Evolutionary conservation across 2,888 invertebrate species (phyloP), one percentile per base, ranked within the genome.

Genomic region (Drosophila yooni): DNA sequence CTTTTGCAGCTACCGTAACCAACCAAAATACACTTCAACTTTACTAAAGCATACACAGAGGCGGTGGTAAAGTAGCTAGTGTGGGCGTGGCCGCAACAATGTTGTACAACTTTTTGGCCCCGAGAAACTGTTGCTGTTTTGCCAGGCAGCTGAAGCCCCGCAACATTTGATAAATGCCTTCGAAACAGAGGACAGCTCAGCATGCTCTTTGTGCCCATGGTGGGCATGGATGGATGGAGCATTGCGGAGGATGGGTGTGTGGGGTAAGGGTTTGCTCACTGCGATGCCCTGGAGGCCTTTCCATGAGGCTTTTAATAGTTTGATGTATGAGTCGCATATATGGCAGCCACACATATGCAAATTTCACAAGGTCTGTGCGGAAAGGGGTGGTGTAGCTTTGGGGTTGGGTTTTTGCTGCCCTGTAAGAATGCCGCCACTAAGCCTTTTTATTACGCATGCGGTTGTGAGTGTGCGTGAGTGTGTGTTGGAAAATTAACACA

Each of bases 111-210:
- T 88, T 89, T 83, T 76, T 62, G 77, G 76, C 43, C 62, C 53
- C 53, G 52, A 66, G 81, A 84, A 80, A 89, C 83, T 89, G 89
- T 88, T 88, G 89, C 90, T 85, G 70, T 74, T 82, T 84, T 83
- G 80, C 65, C 74, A 65, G 84, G 33, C 69, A 68, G 67, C 74
- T 69, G 79, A 83, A 87, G 76, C 86, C 82, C 69, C 72, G 81
- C 79, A 84, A 85, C 89, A 84, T 90, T 90, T 89, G 90, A 90
- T 90, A 89, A 89, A 90, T 89, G 90, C 76, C 81, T 59, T 74
- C 70, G 59, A 75, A 68, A 60, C 70, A 69, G 52, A 59, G 64
- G 38, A 65, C 70, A 62, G 63, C 70, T 62, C 65, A 57, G 66
- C 69, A 36, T 31, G 40, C 38, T 46, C 29, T 38, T 57, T 57